Percentiles rank a stretch among this genome's conserved stretches.
Evolutionary conservation across 1,140 invertebrate species (phyloP).

Genomic region (Colletes gigas): DNA sequence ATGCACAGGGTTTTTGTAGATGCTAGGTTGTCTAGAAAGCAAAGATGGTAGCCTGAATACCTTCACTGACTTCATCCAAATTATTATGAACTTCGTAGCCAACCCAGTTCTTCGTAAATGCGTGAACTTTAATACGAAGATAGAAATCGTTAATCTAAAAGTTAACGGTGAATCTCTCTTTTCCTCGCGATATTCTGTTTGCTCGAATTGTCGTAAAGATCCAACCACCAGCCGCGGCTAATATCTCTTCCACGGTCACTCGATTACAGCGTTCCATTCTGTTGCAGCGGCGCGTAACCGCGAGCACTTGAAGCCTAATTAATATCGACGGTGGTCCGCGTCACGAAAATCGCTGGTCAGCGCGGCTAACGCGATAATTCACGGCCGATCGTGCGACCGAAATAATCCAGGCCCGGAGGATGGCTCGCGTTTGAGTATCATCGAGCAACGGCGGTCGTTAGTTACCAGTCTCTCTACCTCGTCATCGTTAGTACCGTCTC

Average conservation of each 20-base stretch:
- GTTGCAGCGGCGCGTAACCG: not conserved
- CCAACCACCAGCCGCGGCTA: not conserved
- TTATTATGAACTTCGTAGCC: too few species aligned
- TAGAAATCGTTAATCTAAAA: not conserved
- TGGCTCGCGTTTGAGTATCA: constrained; percentile 18
- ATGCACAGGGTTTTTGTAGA: too few species aligned
- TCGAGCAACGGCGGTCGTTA: not conserved
- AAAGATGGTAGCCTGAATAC: too few species aligned
- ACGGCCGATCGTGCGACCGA: constrained; percentile 28
- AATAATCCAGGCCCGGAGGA: constrained; percentile 13
- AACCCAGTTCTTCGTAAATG: too few species aligned
- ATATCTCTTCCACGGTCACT: not conserved
- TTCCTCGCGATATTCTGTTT: not conserved
- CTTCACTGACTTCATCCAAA: too few species aligned
- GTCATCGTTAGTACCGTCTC: constrained; percentile 35
- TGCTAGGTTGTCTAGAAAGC: too few species aligned
- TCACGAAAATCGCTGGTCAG: constrained; percentile 5
- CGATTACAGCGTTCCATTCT: not conserved
- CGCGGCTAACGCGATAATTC: constrained; percentile 29
- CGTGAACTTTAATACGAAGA: too few species aligned
- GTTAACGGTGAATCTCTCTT: not conserved
- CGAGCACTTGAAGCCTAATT: not conserved
- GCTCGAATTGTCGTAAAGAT: not conserved
- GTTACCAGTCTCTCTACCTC: not conserved
- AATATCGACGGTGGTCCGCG: not conserved